These are phyloP conservation scores for Aricia artaxerxes DNA, from an alignment of 2,888 invertebrate genomes.

Conservation along the genomic window DNA sequence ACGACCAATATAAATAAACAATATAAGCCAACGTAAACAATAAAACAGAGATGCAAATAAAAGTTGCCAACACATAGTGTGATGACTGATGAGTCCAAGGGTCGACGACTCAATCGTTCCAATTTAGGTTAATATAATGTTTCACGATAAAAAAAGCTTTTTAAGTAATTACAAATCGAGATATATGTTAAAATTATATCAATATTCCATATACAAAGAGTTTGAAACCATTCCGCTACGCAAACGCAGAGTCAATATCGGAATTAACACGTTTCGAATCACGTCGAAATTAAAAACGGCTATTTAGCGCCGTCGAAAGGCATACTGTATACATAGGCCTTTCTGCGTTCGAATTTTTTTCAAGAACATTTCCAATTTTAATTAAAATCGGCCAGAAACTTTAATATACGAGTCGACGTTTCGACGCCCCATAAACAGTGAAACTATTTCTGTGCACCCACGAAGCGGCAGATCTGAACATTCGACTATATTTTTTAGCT, in stretches of 20 bases:
- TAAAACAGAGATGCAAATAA: no score
- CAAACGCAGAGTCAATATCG: conserved; percentile 5
- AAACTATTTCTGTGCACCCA: conserved; percentile 15
- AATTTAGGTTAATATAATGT: background rate
- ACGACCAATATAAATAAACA: no score
- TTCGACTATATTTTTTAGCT: background rate
- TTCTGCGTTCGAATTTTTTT: conserved; percentile 21
- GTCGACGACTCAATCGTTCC: no score
- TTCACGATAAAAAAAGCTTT: background rate
- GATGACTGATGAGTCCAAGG: no score
- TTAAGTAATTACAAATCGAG: background rate
- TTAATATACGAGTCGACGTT: conserved; percentile 44
- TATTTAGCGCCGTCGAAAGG: conserved; percentile 15
- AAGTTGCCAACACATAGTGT: no score
- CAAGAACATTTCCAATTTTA: conserved; percentile 44
- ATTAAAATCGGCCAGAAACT: conserved; percentile 46
- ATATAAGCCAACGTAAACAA: no score
- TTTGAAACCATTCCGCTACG: background rate
- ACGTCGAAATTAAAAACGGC: conserved; percentile 28
- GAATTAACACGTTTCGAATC: conserved; percentile 14
- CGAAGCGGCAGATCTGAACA: background rate
- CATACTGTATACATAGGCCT: conserved; percentile 25
- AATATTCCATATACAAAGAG: background rate
- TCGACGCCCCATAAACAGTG: conserved; percentile 38
- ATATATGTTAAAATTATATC: background rate